Conservation (phyloP, 2,888 invertebrate genomes). For the Ormyrus labotus region DNA sequence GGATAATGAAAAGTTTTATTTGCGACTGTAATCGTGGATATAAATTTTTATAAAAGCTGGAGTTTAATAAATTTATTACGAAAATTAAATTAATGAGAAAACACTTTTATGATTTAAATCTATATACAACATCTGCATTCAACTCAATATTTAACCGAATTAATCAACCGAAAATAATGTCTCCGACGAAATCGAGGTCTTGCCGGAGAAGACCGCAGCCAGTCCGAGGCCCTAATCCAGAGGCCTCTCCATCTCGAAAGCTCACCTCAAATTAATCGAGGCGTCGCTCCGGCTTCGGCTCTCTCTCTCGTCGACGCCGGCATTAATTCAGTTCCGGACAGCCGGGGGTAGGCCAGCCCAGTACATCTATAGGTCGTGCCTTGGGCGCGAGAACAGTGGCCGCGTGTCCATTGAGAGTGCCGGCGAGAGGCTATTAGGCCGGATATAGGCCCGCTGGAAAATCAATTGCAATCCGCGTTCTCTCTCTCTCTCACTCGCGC, state of each 20-base stretch:
- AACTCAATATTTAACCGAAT: no score
- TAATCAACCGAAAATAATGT: no score
- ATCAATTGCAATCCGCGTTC: conserved; percentile 39
- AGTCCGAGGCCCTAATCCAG: no score
- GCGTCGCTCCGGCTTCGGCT: not conserved
- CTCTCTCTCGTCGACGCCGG: not conserved
- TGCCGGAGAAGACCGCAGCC: no score
- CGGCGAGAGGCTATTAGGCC: conserved; percentile 39
- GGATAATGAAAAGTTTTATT: no score
- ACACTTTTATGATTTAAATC: no score
- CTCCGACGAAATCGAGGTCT: no score
- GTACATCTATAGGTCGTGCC: not conserved
- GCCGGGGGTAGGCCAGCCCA: not conserved
- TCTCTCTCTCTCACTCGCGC: not conserved
- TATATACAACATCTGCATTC: no score
- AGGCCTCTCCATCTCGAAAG: not conserved
- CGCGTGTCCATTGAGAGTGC: conserved; percentile 21
- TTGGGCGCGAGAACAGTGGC: not conserved
- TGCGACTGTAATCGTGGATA: no score
- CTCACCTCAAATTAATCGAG: conserved; percentile 35
- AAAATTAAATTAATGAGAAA: no score
- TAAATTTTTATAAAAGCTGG: no score
- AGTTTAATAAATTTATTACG: no score
- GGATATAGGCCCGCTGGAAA: conserved; percentile 40
- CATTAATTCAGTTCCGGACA: conserved; percentile 43